A percentile compares a stretch with the other conserved stretches of the same genome.
Conservation (phyloP, 2,797 vertebrate species). For the Apogon talboti region DNA sequence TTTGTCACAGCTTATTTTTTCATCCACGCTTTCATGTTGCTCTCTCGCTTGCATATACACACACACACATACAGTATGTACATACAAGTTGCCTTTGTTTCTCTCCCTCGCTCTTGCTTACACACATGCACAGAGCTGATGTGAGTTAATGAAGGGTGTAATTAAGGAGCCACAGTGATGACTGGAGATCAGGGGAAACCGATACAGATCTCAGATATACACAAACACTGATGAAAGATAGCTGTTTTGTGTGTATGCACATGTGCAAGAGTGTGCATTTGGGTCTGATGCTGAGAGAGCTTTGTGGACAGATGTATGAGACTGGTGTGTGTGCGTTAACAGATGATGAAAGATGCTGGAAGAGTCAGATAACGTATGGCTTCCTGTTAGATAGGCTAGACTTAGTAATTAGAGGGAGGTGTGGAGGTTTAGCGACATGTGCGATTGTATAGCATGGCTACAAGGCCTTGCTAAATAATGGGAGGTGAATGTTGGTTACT, state of each 20-base stretch:
- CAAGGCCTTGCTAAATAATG: constrained; percentile 59
- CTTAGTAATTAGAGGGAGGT: constrained; percentile 58
- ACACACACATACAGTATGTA: constrained; percentile 6
- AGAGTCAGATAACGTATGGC: constrained; percentile 68
- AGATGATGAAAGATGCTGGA: constrained; percentile 54
- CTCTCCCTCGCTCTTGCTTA: background rate
- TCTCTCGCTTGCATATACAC: constrained; percentile 8
- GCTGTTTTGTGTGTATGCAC: constrained; percentile 39
- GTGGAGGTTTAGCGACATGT: constrained; percentile 35
- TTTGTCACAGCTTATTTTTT: constrained; percentile 74
- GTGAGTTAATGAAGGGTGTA: constrained; percentile 84
- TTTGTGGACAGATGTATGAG: constrained; percentile 58
- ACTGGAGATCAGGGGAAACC: constrained; percentile 74
- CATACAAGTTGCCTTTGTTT: constrained; percentile 40
- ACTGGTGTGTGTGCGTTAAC: constrained; percentile 34
- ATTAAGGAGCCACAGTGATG: constrained; percentile 82
- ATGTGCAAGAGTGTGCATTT: constrained; percentile 27
- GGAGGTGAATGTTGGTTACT: constrained; percentile 74
- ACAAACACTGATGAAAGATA: constrained; percentile 79
- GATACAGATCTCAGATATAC: constrained; percentile 80
- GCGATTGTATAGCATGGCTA: constrained; percentile 24
- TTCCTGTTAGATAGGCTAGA: constrained; percentile 69
- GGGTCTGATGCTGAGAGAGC: constrained; percentile 27
- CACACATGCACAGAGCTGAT: constrained; percentile 63
- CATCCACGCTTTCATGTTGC: constrained; percentile 11